Base-by-base conservation (phyloP, 2,113 vertebrate species). In the Fukomys damarensis region DNA sequence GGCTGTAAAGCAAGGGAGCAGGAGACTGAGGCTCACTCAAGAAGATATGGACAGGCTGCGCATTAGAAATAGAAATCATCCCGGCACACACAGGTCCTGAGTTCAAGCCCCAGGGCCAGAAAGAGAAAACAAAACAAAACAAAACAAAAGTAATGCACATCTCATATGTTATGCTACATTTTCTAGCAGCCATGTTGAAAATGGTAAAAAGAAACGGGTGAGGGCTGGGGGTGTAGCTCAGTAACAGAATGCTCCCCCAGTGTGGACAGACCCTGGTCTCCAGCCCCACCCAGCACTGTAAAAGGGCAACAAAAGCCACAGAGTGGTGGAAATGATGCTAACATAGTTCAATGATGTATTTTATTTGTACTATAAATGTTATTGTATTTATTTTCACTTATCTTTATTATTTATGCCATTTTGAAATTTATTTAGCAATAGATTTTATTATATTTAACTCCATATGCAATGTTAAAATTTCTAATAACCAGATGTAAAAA, bases 101-200 rank as follows among this genome's bases (percentile, higher is more conserved):
- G 80, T 72, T 84, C 65, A 20, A 84, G 26, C 32, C 90, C 52
- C 35, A 52, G 32, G 22, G 41, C 46, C 41, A 17, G 41, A 46
- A 38, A 0, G 7, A 41, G 17, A 12, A 41, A 49, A n/a, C n/a
- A n/a, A n/a, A n/a, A n/a, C n/a, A n/a, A n/a, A n/a, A n/a, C n/a
- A n/a, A 13, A 3, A 32, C 24, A 26, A 58, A 38, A 79, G 41
- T 16, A 17, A 30, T 28, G 12, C n/a, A 38, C 0, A 10, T 38
- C 32, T 11, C n/a, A 28, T 61, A 7, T 16, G 4, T 26, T 41
- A 5, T 0, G 16, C n/a, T 83, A 2, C 0, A 2, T 22, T 43
- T 41, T 46, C 38, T 35, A 41, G 59, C 3, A 65, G 35, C 68
- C 91, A 79, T 7, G 11, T 16, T 61, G 10, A 59, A 41, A 77